A percentile compares a stretch with the other conserved stretches of the same genome.
These are phyloP conservation scores for Syngnathus rostellatus DNA, from an alignment of 2,797 vertebrate genomes.

Conservation along the genomic window DNA sequence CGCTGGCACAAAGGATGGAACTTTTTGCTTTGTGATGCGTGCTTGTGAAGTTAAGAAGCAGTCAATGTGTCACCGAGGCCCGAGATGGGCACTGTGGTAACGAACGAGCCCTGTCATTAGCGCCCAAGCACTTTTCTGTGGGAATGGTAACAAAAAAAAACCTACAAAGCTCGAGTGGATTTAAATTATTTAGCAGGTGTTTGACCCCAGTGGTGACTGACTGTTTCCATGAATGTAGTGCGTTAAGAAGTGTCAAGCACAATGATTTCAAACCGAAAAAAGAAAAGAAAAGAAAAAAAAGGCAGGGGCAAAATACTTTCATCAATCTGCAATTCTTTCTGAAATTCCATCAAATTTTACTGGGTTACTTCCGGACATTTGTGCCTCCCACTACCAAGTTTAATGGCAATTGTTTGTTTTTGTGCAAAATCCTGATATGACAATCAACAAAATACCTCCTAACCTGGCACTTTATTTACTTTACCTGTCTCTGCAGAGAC, in stretches of 20 bases:
- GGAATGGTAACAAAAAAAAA: conserved; percentile 27
- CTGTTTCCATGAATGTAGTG: conserved; percentile 14
- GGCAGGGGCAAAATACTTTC: neutral
- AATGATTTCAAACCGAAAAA: too few relatives aligned
- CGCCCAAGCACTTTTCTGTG: conserved; percentile 25
- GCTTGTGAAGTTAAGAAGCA: conserved; percentile 61
- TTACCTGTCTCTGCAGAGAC: too few relatives aligned
- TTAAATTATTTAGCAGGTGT: conserved; percentile 40
- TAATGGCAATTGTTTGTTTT: neutral
- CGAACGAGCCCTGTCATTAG: conserved; percentile 36
- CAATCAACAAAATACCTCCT: neutral
- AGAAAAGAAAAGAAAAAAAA: too few relatives aligned
- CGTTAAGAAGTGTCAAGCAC: neutral
- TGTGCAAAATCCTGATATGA: neutral
- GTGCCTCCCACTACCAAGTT: neutral
- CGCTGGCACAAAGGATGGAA: conserved; percentile 47
- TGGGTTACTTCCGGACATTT: neutral
- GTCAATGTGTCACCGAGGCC: conserved; percentile 63
- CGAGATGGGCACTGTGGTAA: conserved; percentile 43
- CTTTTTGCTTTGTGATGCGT: conserved; percentile 63
- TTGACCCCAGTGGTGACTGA: conserved; percentile 10
- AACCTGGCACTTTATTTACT: neutral
- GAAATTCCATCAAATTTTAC: neutral
- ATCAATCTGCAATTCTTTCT: neutral
- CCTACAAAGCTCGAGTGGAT: neutral